Conservation (phyloP, 37 sponge, comb jelly and placozoan genomes). For the Mnemiopsis leidyi region DNA sequence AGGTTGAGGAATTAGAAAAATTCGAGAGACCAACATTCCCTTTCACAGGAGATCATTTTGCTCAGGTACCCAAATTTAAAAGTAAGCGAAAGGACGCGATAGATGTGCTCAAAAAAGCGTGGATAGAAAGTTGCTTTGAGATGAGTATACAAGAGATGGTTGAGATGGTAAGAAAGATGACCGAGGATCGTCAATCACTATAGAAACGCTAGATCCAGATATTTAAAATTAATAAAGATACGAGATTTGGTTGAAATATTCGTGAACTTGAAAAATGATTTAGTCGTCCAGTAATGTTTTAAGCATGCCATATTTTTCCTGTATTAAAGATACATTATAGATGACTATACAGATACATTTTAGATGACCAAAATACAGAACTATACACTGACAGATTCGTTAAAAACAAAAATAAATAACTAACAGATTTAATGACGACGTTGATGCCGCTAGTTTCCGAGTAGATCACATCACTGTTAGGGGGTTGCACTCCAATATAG, state of each 20-base stretch:
- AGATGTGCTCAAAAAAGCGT: background rate
- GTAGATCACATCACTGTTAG: constrained; percentile 53
- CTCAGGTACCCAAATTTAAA: background rate
- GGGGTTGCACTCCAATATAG: constrained; percentile 28
- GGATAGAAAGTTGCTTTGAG: constrained; percentile 2
- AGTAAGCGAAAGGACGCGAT: background rate
- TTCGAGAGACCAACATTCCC: constrained; percentile 44
- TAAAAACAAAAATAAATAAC: no score
- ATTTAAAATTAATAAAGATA: no score
- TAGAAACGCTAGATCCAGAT: no score
- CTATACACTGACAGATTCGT: no score
- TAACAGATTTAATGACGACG: constrained; percentile 9
- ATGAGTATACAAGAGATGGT: background rate
- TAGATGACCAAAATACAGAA: no score
- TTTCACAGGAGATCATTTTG: background rate
- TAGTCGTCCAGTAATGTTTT: no score
- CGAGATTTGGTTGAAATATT: no score
- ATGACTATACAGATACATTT: no score
- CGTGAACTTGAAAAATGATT: no score
- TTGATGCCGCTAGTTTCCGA: constrained; percentile 22
- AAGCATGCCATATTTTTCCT: no score
- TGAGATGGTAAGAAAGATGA: background rate
- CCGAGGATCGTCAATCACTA: background rate
- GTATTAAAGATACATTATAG: no score
- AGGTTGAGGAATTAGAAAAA: background rate